Evolutionary conservation across 2,113 vertebrate genomes (phyloP), one percentile per base, ranked within the genome.

Genomic region (Mesocricetus auratus): DNA sequence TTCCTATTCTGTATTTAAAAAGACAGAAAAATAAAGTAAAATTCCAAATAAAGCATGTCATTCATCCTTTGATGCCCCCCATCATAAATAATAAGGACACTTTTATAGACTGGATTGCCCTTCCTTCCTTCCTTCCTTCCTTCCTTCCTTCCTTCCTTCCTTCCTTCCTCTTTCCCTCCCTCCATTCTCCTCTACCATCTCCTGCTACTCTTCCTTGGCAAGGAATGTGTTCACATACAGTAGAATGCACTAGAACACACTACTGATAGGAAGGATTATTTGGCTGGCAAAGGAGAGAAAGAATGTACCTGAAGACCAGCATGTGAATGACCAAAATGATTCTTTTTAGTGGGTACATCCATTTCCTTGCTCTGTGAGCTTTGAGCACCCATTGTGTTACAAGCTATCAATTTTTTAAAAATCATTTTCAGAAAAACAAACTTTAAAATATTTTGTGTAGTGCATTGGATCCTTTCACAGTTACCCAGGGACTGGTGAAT

Each of bases 41-140:
- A 60, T 26, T 58, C 6, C 22, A 60, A 62, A 60, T 83, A 16
- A 62, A 62, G 13, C 21, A 39, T 8, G 15, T 5, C 42, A 31
- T 21, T 60, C 10, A 39, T 42, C 36, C 47, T 93, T 11, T 82
- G 73, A 86, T 45, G 42, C 0, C 29, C n/a, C n/a, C 36, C n/a
- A n/a, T n/a, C n/a, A n/a, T n/a, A n/a, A n/a, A 36, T 73, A 22
- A 56, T 6, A 22, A n/a, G 19, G 13, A 53, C 10, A 42, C 53
- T 88, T 7, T 86, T 22, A 42, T 53, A 29, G 45, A 64, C 39
- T 64, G 29, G 24, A 13, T 85, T 62, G 29, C 8, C 62, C 50
- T 81, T 7, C 26, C 4, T 21, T 9, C 60, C 0, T 21, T n/a
- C 31, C 0, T 21, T n/a, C 31, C 21, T 50, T 17, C 31, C 3